Evolutionary conservation across 2,797 vertebrate species (phyloP).

Genomic region (Myotis pilosus): DNA sequence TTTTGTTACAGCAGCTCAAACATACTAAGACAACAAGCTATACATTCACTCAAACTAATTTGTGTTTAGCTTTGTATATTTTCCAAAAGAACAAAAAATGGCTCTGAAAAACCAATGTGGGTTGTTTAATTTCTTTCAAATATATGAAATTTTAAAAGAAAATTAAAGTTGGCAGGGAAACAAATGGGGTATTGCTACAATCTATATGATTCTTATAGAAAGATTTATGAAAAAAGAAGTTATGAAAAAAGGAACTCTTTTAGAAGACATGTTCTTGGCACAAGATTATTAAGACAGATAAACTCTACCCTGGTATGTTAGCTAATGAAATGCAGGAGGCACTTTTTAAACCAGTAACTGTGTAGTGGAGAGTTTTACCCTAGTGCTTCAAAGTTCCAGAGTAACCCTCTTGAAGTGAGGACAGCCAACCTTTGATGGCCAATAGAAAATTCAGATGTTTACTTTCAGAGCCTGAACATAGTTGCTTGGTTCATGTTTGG

Average conservation of each 20-base stretch:
- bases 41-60: not conserved
- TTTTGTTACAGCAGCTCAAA: not conserved
- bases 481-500: not conserved
- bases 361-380: not conserved
- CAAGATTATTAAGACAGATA: not conserved
- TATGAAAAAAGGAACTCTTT: not conserved
- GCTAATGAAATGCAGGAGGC: not conserved
- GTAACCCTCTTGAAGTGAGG: not conserved
- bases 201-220: not conserved
- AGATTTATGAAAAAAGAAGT: not conserved
- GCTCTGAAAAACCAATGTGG: not conserved
- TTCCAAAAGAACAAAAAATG: not conserved
- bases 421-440: not conserved
- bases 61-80: not conserved
- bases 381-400: not conserved
- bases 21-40: not conserved
- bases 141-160: not conserved
- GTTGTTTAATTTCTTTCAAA: not conserved
- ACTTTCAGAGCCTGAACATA: not conserved
- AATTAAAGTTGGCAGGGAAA: not conserved
- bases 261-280: not conserved
- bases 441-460: not conserved
- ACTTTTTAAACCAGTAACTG: not conserved
- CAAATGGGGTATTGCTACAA: not conserved
- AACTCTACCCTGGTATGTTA: not conserved